These are phyloP conservation scores for Collichthys lucidus DNA, from an alignment of 2,113 vertebrate genomes.

Conservation along the genomic window DNA sequence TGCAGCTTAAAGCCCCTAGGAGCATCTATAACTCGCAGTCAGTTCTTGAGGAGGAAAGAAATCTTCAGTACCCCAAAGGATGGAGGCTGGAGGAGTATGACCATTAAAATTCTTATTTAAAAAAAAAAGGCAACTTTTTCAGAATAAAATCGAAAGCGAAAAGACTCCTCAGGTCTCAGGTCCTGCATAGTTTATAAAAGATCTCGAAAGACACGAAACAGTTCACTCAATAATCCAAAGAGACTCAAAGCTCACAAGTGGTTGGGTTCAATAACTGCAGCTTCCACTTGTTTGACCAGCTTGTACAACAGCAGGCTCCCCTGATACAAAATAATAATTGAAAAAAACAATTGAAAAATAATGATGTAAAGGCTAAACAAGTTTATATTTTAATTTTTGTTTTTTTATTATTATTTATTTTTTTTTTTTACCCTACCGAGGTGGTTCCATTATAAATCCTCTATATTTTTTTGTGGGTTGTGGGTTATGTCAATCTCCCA, in stretches of 20 bases:
- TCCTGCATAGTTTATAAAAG: background rate
- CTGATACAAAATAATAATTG: background rate
- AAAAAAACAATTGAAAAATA: too few species aligned
- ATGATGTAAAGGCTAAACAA: too few species aligned
- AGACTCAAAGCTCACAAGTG: background rate
- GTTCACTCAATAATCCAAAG: background rate
- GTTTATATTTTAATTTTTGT: too few species aligned
- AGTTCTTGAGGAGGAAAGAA: background rate
- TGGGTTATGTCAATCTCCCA: background rate
- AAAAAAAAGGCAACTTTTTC: background rate
- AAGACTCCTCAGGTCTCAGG: background rate
- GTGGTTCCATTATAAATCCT: too few species aligned
- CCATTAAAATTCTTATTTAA: background rate
- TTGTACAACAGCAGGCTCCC: background rate
- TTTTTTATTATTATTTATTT: too few species aligned
- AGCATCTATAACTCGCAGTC: background rate
- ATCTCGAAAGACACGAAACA: background rate
- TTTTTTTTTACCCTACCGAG: too few species aligned
- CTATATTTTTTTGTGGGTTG: background rate
- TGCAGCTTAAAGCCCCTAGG: background rate
- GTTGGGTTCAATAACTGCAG: background rate
- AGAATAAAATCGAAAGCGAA: background rate
- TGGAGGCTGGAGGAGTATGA: background rate
- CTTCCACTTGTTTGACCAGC: background rate
- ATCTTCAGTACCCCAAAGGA: background rate